Base-by-base conservation (phyloP, 2,888 invertebrate species). In the Phortica magna region DNA sequence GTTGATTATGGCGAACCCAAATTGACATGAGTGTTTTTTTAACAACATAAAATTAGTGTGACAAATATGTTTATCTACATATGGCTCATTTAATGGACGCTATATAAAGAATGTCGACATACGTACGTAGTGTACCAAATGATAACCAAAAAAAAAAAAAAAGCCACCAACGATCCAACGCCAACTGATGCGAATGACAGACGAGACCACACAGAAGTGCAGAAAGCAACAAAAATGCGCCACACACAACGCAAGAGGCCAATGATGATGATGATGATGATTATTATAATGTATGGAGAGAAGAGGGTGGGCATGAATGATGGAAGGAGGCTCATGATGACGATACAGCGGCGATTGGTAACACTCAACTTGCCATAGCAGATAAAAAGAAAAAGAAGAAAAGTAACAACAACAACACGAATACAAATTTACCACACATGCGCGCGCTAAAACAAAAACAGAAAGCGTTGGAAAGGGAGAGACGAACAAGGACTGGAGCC, bases 121-220 rank as follows among this genome's bases (percentile, higher is more conserved):
- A 82, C 87, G 84, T 85, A 84, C 87, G 84, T 76, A n/a, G n/a
- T n/a, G n/a, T 85, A 82, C 81, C 83, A 81, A 85, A 84, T 86
- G 85, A 88, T 88, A 86, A 85, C 84, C 84, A 53, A 81, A 86
- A 88, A 84, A 78, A 81, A 87, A 87, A 43, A 59, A n/a, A n/a
- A n/a, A n/a, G n/a, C n/a, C n/a, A 82, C 84, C 82, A 87, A 85
- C 80, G 79, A 76, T 77, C 79, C 73, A 70, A 53, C 4, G 77
- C 61, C 76, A 64, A 42, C 48, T 48, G 67, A 39, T 22, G 76
- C 73, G 71, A 73, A 79, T 76, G 84, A 84, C 83, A 83, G 86
- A 88, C 86, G 85, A 85, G 86, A 86, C 86, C 86, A 87, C 86
- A 83, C 88, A 86, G 59, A 7, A 81, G 85, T 53, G 81, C 79